Base-by-base conservation (phyloP, 2,888 invertebrate species). In the Heliconius aoede region DNA sequence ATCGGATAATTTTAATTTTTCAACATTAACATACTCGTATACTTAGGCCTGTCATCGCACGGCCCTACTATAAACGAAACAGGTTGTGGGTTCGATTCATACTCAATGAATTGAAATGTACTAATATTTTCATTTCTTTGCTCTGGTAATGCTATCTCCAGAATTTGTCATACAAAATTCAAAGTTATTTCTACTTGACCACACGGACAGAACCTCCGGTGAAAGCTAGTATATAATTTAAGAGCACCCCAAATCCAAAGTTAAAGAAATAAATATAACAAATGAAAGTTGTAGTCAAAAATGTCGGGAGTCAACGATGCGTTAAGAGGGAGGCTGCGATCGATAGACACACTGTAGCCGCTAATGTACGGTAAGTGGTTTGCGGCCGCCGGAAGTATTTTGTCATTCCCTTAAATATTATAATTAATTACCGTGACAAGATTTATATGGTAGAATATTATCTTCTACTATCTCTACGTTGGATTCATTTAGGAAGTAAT, bases 261-360 rank as follows among this genome's bases (percentile, higher is more conserved):
- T 40, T 21, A 60, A 72, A 72, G 60, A 40, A 72, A 36, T 72
- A 61, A 72, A 72, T 61, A 72, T 72, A 72, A 72, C 72, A 61
- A 72, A 72, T 69, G 69, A 55, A 69, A 69, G 55, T 69, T 69
- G 55, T 55, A 69, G 55, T 72, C 60, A 60, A 72, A 72, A 58
- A 60, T 72, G 72, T 72, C 72, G 36, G 30, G 5, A 36, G 24
- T 8, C 72, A 72, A 61, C 72, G 72, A 36, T 11, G 72, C 72
- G 72, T 72, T 36, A 36, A 18, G 51, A 64, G 75, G 75, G 71
- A 58, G 18, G 32, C 73, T 69, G 77, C 62, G 73, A 73, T 77
- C 76, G 73, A 74, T 77, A 40, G 36, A 65, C 80, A 74, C 77
- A 77, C 77, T 79, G 76, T 81, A 65, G 69, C 64, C 78, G 72